Percentiles rank a stretch among this genome's conserved stretches.
These are phyloP conservation scores for Silurus lanzhouensis DNA, from an alignment of 2,797 vertebrate species.

Conservation along the genomic window DNA sequence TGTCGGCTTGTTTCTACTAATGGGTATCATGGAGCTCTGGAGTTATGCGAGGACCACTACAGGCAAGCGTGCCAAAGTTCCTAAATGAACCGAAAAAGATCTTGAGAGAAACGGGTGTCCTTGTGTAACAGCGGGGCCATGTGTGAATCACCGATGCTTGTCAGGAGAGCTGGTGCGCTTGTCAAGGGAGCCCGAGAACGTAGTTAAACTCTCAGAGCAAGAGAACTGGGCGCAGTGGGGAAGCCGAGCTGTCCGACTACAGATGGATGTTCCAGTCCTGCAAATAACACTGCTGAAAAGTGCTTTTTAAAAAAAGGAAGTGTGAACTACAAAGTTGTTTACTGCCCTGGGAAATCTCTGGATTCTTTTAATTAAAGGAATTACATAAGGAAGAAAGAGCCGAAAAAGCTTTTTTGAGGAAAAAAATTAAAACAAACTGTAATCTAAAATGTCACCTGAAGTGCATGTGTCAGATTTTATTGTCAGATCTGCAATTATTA, in stretches of 20 bases:
- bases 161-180: constrained; percentile 61
- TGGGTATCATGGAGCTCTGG: constrained; percentile 53
- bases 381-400: neutral
- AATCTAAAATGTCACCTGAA: neutral
- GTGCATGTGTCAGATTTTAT: neutral
- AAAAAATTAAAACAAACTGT: too few relatives aligned
- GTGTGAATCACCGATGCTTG: constrained; percentile 60
- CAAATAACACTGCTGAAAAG: constrained; percentile 39
- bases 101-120: constrained; percentile 52
- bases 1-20: constrained; percentile 50
- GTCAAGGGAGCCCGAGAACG: constrained; percentile 63
- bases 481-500: too few relatives aligned
- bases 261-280: constrained; percentile 44
- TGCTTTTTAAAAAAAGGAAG: constrained; percentile 27
- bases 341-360: neutral
- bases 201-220: constrained; percentile 56
- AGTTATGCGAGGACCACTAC: constrained; percentile 51
- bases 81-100: constrained; percentile 57
- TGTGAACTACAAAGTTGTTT: constrained; percentile 15
- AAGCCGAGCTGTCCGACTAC: constrained; percentile 47
- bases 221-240: constrained; percentile 53
- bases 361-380: neutral
- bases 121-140: constrained; percentile 50
- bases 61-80: constrained; percentile 44
- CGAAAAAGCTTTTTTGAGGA: neutral